phyloP scores from a whole-genome alignment of 2,797 vertebrate species.

The Varecia variegata region DNA sequence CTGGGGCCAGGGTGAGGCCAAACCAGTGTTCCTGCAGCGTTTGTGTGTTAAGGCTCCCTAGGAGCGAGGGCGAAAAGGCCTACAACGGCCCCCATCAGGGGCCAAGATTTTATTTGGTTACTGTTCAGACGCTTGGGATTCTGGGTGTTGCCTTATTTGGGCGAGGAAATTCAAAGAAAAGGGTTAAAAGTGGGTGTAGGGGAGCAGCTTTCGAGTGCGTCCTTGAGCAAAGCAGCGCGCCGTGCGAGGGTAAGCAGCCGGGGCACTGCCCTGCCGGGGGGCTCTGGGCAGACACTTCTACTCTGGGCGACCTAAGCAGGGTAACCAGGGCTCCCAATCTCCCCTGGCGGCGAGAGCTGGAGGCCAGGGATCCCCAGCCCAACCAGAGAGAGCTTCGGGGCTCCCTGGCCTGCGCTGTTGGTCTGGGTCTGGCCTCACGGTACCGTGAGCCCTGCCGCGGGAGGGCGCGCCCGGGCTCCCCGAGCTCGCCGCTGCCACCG shows the following conservation, averaged over 20 bases:
- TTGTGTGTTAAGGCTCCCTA: neutral
- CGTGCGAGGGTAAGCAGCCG: neutral
- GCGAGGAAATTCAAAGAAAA: neutral
- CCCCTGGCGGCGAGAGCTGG: neutral
- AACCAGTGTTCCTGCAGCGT: neutral
- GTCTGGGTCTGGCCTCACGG: neutral
- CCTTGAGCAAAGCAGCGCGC: neutral
- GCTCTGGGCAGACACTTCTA: neutral
- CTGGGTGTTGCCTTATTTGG: conserved; percentile 52
- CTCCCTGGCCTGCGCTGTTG: rapidly evolving
- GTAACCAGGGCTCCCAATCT: no score
- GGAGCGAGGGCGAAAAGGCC: neutral
- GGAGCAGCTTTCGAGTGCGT: neutral
- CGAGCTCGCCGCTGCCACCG: neutral
- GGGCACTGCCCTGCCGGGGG: neutral
- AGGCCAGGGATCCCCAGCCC: neutral
- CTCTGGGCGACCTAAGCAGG: neutral
- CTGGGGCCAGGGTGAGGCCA: neutral
- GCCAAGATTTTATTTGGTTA: conserved; percentile 47
- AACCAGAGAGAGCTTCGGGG: neutral
- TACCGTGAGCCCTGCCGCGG: conserved; percentile 31
- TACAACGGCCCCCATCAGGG: neutral
- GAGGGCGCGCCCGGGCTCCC: conserved; percentile 56
- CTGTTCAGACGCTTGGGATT: conserved; percentile 53
- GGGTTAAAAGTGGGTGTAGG: neutral